Base-by-base conservation (phyloP, 2,888 invertebrate genomes). In the Polymixis lichenea region DNA sequence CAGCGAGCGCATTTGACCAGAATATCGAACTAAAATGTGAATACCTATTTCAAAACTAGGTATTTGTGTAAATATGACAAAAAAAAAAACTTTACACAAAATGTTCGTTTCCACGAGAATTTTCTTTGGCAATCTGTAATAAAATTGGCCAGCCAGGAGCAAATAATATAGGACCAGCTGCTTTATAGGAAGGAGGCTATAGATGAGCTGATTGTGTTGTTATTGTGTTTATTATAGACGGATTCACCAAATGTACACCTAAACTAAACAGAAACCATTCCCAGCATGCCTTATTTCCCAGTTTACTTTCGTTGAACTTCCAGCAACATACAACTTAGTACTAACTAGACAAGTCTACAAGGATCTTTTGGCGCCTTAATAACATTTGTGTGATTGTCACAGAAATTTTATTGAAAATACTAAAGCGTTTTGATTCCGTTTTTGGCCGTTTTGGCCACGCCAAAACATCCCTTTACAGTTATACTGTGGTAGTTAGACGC, bases 401-500 rank as follows among this genome's bases (percentile, higher is more conserved):
- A 19, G 19, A 51, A 19, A 60, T 32, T 22, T 11, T 60, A 60
- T 32, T 60, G 11, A 6, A 60, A 60, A 32, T 22, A 61, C 22
- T n/a, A 15, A 8, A 22, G 15, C 1, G 7, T 22, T 1, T 32
- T 38, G 8, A 22, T 8, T 32, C 22, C 7, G 22, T 46, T 19
- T 64, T 64, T 65, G 19, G 13, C 46, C 64, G 17, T 19, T 64
- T 64, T 65, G 19, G 13, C 46, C 64, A n/a, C 9, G 22, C 38
- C 15, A n/a, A 38, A 38, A 38, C 17, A n/a, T 38, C n/a, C n/a
- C n/a, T 17, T 32, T 38, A 62, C 62, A 2, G n/a, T 62, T 38
- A 62, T 17, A 25, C 9, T 46, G 17, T 17, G 28, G 5, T 46
- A 56, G 49, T 70, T n/a, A 55, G 38, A 68, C 60, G 86, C 93